Evolutionary conservation across 2,797 vertebrate genomes (phyloP).

Genomic region (Pampus argenteus): DNA sequence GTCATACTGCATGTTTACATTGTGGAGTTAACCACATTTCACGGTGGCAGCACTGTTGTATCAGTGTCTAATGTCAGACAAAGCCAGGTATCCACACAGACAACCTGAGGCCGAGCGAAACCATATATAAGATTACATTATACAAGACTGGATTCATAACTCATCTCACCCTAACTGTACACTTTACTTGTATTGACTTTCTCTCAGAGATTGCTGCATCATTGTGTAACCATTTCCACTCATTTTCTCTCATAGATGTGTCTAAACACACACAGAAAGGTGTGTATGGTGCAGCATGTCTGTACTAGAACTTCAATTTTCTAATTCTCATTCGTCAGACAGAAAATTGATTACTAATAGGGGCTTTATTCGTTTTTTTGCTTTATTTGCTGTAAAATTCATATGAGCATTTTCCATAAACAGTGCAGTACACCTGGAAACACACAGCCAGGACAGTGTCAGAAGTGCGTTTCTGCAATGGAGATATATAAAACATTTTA

Average conservation of each 20-base stretch:
- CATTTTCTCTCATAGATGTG: neutral
- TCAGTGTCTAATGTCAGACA: slow-evolving; percentile 37
- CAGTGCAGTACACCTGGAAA: no score
- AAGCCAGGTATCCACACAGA: slow-evolving; percentile 24
- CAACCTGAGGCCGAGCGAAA: slow-evolving; percentile 18
- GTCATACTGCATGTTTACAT: slow-evolving; percentile 46
- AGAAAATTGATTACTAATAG: no score
- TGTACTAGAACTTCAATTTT: neutral
- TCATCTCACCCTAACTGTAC: neutral
- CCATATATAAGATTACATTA: neutral
- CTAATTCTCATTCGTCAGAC: neutral
- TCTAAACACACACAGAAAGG: neutral
- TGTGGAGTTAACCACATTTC: slow-evolving; percentile 33
- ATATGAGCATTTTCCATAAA: no score
- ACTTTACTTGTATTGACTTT: no score
- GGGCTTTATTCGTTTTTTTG: no score
- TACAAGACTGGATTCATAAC: neutral
- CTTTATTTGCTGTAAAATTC: no score
- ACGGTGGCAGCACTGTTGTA: slow-evolving; percentile 20
- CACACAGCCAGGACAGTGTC: no score
- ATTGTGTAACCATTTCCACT: neutral
- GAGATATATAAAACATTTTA: no score
- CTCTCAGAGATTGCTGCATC: neutral
- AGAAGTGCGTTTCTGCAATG: no score
- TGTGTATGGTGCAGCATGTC: neutral